Base-by-base conservation (phyloP, 2,113 vertebrate genomes). In the Redunca redunca region DNA sequence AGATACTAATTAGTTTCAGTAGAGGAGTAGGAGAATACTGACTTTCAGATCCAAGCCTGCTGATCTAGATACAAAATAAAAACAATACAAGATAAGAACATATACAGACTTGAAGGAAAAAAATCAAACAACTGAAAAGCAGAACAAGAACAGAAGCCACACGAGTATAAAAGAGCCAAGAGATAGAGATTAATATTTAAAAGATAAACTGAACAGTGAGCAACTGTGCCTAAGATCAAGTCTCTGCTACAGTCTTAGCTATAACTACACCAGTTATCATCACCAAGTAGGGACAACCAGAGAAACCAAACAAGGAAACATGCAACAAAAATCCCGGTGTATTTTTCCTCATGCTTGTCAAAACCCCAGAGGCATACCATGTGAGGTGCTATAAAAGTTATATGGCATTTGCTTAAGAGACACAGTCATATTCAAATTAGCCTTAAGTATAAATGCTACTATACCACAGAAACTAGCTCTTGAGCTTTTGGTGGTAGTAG, bases 11-110 rank as follows among this genome's bases (percentile, higher is more conserved):
- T 90, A 99, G 98, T 96, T 99, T 99, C 74, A 99, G 99, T 53
- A 99, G 99, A 58, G 99, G 99, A n/a, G 99, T 99, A 50, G 99
- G 99, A 78, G 99, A 99, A 98, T 99, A 99, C 1, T 99, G 98
- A 98, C 99, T 99, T 98, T 99, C 99, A 93, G 99, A 98, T 77
- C 99, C 98, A 91, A 99, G 99, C 40, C 99, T 99, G 97, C 98
- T 99, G 96, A 99, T 98, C 99, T 99, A 97, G 48, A 91, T 3
- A 88, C 9, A 88, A 90, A 95, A 90, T 28, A 43, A 64, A 94
- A 94, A 58, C 60, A 80, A 81, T 6, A 58, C 17, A 46, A 93
- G 60, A 40, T 88, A 90, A 71, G 84, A 88, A 82, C 6, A 62
- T 16, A 83, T 4, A 43, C 36, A 74, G 13, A 88, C 43, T 21